Conservation (phyloP, 2,888 invertebrate genomes). For the Drosophila borealis region DNA sequence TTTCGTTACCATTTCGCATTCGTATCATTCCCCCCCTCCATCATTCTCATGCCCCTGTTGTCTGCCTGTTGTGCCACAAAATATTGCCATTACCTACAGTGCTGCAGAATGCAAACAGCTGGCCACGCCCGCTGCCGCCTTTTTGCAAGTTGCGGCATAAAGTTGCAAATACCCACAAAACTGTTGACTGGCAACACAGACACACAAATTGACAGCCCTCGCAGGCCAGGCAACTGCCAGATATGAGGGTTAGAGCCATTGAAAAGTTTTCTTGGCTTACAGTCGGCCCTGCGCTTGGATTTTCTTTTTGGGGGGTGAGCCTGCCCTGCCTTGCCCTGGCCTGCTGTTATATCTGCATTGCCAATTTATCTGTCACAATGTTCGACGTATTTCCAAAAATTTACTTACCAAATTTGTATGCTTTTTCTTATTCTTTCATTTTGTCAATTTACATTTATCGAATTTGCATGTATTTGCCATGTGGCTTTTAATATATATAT, state of each 20-base stretch:
- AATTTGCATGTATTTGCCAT: constrained; percentile 22
- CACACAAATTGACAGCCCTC: constrained; percentile 15
- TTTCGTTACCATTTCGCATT: constrained; percentile 50
- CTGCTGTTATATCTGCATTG: constrained; percentile 48
- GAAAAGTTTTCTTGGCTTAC: constrained; percentile 67
- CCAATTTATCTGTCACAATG: constrained; percentile 52
- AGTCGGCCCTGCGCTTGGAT: constrained; percentile 26
- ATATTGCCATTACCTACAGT: constrained; percentile 63
- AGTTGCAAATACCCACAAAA: constrained; percentile 58
- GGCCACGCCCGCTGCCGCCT: constrained; percentile 43
- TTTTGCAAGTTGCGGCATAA: constrained; percentile 63
- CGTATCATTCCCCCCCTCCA: background rate
- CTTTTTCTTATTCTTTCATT: background rate
- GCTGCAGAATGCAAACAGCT: constrained; percentile 60
- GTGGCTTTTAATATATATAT: constrained; percentile 14
- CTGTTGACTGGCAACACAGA: constrained; percentile 63
- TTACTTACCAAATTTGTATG: constrained; percentile 21
- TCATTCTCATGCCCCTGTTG: background rate
- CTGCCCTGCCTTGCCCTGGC: background rate
- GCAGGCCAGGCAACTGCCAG: constrained; percentile 41
- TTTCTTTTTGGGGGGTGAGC: background rate
- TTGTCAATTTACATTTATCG: constrained; percentile 31
- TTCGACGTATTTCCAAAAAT: constrained; percentile 24
- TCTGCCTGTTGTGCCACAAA: constrained; percentile 43
- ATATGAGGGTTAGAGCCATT: constrained; percentile 52